A percentile compares a stretch with the other conserved stretches of the same genome.
Evolutionary conservation across 2,797 vertebrate genomes (phyloP).

Genomic region (Todus mexicanus): DNA sequence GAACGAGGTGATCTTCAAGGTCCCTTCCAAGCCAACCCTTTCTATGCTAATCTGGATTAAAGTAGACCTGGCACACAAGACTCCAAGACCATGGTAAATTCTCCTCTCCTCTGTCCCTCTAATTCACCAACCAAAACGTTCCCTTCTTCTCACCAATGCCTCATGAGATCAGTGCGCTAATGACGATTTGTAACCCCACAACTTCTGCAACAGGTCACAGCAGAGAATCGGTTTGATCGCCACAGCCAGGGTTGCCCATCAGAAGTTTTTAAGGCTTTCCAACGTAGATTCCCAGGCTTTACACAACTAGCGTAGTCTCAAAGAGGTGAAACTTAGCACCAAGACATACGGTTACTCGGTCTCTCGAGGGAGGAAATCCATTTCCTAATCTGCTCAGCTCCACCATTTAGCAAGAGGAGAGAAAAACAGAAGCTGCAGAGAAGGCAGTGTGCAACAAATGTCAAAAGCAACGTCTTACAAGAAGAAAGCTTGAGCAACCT

Average conservation of each 20-base stretch:
- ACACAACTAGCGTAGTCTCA: background rate
- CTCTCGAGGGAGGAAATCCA: background rate
- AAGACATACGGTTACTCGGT: background rate
- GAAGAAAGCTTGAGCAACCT: constrained; percentile 38
- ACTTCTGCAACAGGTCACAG: background rate
- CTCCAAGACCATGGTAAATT: background rate
- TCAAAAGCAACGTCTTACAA: constrained; percentile 2
- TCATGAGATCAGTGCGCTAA: accelerated
- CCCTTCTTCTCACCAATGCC: background rate
- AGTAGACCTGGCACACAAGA: background rate
- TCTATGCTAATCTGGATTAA: background rate
- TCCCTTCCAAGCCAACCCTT: background rate
- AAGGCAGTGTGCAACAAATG: background rate
- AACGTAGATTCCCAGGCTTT: background rate
- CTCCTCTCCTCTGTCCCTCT: background rate
- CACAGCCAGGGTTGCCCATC: background rate
- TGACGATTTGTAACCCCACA: background rate
- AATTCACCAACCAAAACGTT: background rate
- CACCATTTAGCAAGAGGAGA: constrained; percentile 32
- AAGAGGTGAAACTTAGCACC: background rate
- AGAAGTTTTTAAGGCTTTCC: background rate
- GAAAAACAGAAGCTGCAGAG: constrained; percentile 44
- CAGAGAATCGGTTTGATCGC: background rate
- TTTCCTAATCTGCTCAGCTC: constrained; percentile 20
- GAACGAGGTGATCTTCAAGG: too few relatives aligned